phyloP scores from a whole-genome alignment of 1,140 invertebrate species.

The Rhyacophila brunnea region DNA sequence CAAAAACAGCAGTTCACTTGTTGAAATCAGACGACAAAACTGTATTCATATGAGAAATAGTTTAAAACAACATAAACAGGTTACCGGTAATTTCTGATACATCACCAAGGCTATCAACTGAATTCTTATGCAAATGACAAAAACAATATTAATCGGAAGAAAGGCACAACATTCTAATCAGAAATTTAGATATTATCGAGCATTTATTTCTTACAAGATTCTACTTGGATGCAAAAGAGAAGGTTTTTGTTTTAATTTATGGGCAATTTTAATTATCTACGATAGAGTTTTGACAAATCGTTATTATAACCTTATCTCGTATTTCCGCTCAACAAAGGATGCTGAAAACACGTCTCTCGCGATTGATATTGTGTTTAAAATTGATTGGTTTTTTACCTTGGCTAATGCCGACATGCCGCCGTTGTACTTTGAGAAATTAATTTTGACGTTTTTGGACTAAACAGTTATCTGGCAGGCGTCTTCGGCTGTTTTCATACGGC shows the following conservation, averaged over 20 bases:
- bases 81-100: constrained; percentile 12
- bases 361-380: constrained; percentile 5
- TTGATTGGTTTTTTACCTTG: constrained; percentile 19
- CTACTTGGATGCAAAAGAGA: neutral
- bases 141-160: neutral
- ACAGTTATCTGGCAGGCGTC: neutral
- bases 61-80: constrained; percentile 12
- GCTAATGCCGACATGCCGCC: constrained; percentile 35
- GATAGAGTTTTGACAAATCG: too few species aligned
- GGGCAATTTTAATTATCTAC: too few species aligned
- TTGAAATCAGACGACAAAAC: neutral
- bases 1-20: constrained; percentile 3
- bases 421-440: constrained; percentile 37
- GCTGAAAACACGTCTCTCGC: neutral
- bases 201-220: neutral
- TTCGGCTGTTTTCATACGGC: neutral
- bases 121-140: constrained; percentile 28
- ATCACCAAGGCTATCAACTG: constrained; percentile 26
- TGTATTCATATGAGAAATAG: neutral
- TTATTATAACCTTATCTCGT: neutral
- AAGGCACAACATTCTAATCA: constrained; percentile 7
- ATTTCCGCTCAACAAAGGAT: constrained; percentile 15
- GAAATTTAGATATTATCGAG: neutral
- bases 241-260: too few species aligned
- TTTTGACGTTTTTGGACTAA: constrained; percentile 25